Conservation (phyloP, 2,113 vertebrate genomes). For the Charina bottae region DNA sequence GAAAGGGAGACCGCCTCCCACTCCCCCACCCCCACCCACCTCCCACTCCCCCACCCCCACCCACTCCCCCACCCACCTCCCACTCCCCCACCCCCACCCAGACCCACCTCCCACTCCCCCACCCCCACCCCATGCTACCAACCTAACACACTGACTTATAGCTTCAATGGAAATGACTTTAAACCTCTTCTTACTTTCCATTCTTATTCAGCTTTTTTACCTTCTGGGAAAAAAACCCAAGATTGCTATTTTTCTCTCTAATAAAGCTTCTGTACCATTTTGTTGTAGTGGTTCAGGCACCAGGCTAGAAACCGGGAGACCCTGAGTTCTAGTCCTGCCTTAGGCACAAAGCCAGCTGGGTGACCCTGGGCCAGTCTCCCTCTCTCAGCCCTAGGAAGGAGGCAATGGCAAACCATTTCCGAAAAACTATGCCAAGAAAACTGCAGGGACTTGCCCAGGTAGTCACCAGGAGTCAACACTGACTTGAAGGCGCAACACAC, state of each 20-base stretch:
- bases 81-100: too few relatives aligned
- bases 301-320: background rate
- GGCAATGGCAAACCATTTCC: background rate
- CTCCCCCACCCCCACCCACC: too few relatives aligned
- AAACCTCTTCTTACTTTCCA: background rate
- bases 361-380: background rate
- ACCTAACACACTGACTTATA: background rate
- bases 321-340: background rate
- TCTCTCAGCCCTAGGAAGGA: background rate
- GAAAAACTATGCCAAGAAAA: background rate
- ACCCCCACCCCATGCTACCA: background rate
- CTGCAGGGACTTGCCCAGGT: background rate
- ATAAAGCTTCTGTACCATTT: background rate
- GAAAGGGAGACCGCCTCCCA: too few relatives aligned
- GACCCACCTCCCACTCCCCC: too few relatives aligned
- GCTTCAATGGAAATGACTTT: background rate
- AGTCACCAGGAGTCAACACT: background rate
- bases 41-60: too few relatives aligned
- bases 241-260: background rate
- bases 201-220: background rate
- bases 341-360: background rate
- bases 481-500: background rate
- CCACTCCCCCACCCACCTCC: too few relatives aligned
- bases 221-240: background rate
- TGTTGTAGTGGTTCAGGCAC: background rate